Percentiles rank a stretch among this genome's conserved stretches.
Evolutionary conservation across 2,797 vertebrate species (phyloP).

Genomic region (Erpetoichthys calabaricus): DNA sequence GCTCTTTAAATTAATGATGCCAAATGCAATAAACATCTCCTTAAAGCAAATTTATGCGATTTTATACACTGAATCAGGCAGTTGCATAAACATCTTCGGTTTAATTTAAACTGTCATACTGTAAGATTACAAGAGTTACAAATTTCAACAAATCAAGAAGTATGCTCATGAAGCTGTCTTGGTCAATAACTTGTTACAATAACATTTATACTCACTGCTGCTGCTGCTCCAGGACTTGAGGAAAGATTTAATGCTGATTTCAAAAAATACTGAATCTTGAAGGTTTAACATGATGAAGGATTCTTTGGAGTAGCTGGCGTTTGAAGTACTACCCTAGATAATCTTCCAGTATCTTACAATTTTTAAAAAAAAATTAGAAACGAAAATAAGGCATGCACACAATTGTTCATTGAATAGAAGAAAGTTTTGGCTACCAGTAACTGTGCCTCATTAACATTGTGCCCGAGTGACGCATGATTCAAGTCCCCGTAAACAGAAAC

Average conservation of each 20-base stretch:
- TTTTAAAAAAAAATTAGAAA: no score
- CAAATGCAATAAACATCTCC: no score
- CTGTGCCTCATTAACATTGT: conserved; percentile 40
- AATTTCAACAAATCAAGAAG: neutral
- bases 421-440: conserved; percentile 32
- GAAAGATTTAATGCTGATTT: conserved; percentile 96
- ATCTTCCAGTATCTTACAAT: no score
- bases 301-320: neutral
- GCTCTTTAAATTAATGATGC: no score
- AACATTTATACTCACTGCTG: conserved; percentile 68
- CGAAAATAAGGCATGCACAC: no score
- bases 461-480: conserved; percentile 40
- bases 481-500: conserved; percentile 19
- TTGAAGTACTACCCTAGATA: neutral
- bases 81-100: no score
- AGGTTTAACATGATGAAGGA: conserved; percentile 75
- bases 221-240: conserved; percentile 89
- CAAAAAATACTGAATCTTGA: conserved; percentile 93
- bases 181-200: no score
- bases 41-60: no score
- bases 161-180: conserved; percentile 3
- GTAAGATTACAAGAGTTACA: no score
- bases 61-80: no score
- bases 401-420: conserved; percentile 3
- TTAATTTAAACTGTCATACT: no score